phyloP scores from a whole-genome alignment of 2,797 vertebrate species.

The Lagocephalus sceleratus region DNA sequence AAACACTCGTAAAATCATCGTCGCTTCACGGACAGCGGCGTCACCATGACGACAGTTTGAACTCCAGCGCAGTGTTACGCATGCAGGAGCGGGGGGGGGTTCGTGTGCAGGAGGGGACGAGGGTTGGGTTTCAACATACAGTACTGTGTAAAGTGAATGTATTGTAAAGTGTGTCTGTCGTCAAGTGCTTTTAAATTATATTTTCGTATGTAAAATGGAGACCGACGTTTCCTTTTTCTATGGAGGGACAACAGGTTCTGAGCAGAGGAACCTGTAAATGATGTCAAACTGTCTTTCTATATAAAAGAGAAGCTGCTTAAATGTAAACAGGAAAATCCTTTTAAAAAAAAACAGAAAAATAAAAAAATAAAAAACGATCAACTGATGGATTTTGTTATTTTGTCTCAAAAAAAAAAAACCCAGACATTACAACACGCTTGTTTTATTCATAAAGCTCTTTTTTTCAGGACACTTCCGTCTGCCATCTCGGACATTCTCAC shows the following conservation, averaged over 20 bases:
- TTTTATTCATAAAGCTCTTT: conserved; percentile 72
- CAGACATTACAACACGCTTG: conserved; percentile 38
- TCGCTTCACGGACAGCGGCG: conserved; percentile 77
- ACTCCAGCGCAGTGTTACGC: conserved; percentile 86
- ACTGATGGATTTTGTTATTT: conserved; percentile 1
- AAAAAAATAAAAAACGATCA: conserved; percentile 47
- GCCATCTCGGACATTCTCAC: conserved; percentile 44
- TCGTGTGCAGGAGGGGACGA: conserved; percentile 67
- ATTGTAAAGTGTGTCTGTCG: conserved; percentile 92
- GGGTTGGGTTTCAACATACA: conserved; percentile 84
- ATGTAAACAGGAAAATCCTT: conserved; percentile 67
- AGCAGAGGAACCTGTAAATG: conserved; percentile 63
- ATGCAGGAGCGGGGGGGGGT: conserved; percentile 30
- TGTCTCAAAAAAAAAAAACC: background rate
- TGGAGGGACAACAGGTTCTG: conserved; percentile 80
- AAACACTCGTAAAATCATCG: conserved; percentile 82
- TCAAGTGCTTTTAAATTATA: conserved; percentile 99
- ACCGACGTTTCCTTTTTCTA: conserved; percentile 87
- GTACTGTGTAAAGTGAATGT: conserved; percentile 98
- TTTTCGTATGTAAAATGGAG: conserved; percentile 97
- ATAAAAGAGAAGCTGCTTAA: conserved; percentile 72
- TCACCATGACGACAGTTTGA: conserved; percentile 78
- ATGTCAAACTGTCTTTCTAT: conserved; percentile 74
- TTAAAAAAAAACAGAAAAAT: conserved; percentile 46
- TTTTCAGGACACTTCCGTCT: conserved; percentile 43